Evolutionary conservation across 2,888 invertebrate species (phyloP).

Genomic region (Liopterus haemorrhoidalis): DNA sequence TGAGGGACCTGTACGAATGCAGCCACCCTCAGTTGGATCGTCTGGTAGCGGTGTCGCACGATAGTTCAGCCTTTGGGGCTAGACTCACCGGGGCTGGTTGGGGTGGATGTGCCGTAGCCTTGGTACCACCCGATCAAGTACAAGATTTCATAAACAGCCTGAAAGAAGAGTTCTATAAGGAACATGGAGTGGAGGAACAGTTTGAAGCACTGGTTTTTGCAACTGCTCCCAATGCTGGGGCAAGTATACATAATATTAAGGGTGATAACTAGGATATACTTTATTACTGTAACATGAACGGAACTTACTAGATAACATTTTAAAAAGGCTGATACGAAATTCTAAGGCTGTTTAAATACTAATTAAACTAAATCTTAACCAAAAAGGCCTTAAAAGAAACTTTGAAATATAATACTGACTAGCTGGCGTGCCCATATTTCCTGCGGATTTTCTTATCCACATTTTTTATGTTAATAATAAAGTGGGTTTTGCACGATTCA

Average conservation of each 20-base stretch:
- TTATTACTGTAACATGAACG: not conserved
- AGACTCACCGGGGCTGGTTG: slow-evolving; percentile 94
- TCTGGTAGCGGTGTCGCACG: slow-evolving; percentile 53
- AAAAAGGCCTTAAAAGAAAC: too few relatives aligned
- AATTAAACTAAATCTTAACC: too few relatives aligned
- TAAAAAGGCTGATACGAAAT: too few relatives aligned
- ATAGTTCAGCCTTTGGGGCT: not conserved
- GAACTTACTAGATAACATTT: not conserved
- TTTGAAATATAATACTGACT: too few relatives aligned
- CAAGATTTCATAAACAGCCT: slow-evolving; percentile 62
- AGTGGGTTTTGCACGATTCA: too few relatives aligned
- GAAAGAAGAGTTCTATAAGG: slow-evolving; percentile 63
- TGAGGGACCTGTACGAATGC: slow-evolving; percentile 83
- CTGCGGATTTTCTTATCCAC: too few relatives aligned
- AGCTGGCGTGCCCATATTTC: too few relatives aligned
- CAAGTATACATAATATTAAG: slow-evolving; percentile 37
- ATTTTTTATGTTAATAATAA: too few relatives aligned
- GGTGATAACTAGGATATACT: not conserved
- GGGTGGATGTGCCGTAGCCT: slow-evolving; percentile 94
- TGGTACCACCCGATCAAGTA: slow-evolving; percentile 63
- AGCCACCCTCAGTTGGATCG: slow-evolving; percentile 83
- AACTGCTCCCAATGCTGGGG: slow-evolving; percentile 65
- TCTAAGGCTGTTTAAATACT: too few relatives aligned
- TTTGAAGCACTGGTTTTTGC: slow-evolving; percentile 61
- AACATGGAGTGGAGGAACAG: slow-evolving; percentile 49